Evolutionary conservation across 1,140 invertebrate genomes (phyloP), one percentile per base, ranked within the genome.

Genomic region (Macrosteles quadrilineatus): DNA sequence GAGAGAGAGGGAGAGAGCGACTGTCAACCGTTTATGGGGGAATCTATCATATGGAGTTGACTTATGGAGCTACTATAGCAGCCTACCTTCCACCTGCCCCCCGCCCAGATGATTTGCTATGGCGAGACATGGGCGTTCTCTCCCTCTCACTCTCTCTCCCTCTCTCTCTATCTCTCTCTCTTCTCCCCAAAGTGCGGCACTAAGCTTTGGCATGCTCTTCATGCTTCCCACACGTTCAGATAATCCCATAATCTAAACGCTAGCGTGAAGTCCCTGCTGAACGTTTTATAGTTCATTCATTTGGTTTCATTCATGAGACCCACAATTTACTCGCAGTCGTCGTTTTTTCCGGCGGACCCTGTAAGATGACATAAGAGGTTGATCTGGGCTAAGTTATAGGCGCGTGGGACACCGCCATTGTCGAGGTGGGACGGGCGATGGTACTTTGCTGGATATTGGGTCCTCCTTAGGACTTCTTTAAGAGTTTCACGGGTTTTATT

Each of bases 211-310:
- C 19, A 25, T 23, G 40, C 40, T 36, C 32, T 45, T 45, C 40
- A 43, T 30, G 36, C 63, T 66, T 45, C 63, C 63, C 63, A 66
- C 63, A 25, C 63, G 63, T n/a, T 19, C 57, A 27, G 32, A 43
- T 66, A 66, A 66, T 66, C 31, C 63, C 17, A 66, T 66, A 40
- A 66, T 32, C 30, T 43, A 32, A 64, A 40, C 36, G 62, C 30
- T 40, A 66, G 32, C 63, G 36, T 66, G 63, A 66, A 40, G 63
- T 45, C 36, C 40, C 23, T 36, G 32, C 32, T 66, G 63, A 66
- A 66, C 40, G 63, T 66, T 66, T 66, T 66, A 66, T 66, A 43
- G 32, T 66, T 66, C 63, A 66, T 66, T 66, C 63, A 66, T 66
- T 66, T 66, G 32, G 32, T 43, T 66, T 66, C 63, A 66, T 66